A percentile compares a stretch with the other conserved stretches of the same genome.
Evolutionary conservation across 2,888 invertebrate species (phyloP).

Genomic region (Patella caerulea): DNA sequence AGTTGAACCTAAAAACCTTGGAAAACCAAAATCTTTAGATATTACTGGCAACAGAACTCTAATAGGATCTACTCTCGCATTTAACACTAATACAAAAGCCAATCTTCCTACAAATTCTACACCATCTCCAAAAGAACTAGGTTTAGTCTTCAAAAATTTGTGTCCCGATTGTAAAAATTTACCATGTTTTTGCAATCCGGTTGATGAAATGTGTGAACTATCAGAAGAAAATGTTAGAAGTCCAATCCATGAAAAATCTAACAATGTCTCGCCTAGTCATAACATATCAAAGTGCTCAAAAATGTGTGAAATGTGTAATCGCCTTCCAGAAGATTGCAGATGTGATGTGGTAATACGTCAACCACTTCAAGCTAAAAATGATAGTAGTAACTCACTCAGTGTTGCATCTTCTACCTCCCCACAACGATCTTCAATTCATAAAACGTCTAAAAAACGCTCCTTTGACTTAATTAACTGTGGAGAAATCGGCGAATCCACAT

Average conservation of each 20-base stretch:
- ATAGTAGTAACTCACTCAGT: not conserved
- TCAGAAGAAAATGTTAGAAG: constrained; percentile 3
- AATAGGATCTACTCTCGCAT: constrained; percentile 2
- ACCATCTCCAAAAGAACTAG: not conserved
- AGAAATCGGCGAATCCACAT: not conserved
- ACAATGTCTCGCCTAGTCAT: not conserved
- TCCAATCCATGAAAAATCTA: not conserved
- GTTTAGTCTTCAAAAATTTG: not conserved
- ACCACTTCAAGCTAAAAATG: not conserved
- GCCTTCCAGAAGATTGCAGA: constrained; percentile 10
- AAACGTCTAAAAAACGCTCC: not conserved
- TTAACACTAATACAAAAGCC: not conserved
- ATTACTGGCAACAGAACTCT: not conserved
- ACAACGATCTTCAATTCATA: not conserved
- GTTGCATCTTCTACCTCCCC: not conserved
- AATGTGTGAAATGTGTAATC: constrained; percentile 22
- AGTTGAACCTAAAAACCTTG: constrained; percentile 68
- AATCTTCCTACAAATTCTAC: not conserved
- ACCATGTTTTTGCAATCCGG: not conserved
- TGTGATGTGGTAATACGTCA: not conserved
- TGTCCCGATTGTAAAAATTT: not conserved
- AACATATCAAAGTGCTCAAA: constrained; percentile 15
- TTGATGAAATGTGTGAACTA: not conserved
- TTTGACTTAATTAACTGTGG: not conserved
- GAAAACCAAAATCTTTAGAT: not conserved